These are phyloP conservation scores for Oostethus manadensis DNA, from an alignment of 2,113 vertebrate genomes.

Conservation along the genomic window DNA sequence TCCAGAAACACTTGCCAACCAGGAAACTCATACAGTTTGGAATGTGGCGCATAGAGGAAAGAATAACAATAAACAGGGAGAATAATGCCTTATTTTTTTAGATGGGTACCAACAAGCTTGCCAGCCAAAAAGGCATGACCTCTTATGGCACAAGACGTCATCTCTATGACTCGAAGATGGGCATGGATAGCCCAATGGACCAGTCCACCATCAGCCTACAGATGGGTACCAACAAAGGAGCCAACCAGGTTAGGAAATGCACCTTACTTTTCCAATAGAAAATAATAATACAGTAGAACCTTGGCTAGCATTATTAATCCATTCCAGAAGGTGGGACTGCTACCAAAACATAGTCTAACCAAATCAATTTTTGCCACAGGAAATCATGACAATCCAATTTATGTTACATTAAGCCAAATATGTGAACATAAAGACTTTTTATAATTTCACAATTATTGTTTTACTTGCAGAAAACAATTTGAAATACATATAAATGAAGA, in stretches of 20 bases:
- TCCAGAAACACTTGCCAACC: no score
- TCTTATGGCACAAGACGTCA: constrained; percentile 89
- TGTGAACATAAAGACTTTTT: no score
- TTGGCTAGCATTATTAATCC: no score
- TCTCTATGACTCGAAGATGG: constrained; percentile 85
- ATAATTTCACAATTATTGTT: no score
- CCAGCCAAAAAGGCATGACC: constrained; percentile 95
- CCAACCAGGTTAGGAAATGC: constrained; percentile 78
- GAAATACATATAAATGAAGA: no score
- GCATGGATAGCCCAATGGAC: constrained; percentile 83
- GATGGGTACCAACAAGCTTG: constrained; percentile 96
- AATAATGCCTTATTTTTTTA: constrained; percentile 25
- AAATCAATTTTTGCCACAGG: no score
- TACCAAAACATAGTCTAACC: no score
- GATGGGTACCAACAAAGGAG: constrained; percentile 95
- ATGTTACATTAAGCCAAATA: no score
- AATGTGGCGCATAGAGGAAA: background rate
- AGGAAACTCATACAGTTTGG: background rate
- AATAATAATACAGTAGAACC: no score
- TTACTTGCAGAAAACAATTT: no score
- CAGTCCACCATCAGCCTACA: constrained; percentile 91
- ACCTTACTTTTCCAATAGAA: background rate
- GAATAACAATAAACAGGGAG: background rate
- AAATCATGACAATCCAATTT: no score
- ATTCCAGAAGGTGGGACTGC: no score